Conservation (phyloP, 2,797 vertebrate species). For the Heliangelus exortis region DNA sequence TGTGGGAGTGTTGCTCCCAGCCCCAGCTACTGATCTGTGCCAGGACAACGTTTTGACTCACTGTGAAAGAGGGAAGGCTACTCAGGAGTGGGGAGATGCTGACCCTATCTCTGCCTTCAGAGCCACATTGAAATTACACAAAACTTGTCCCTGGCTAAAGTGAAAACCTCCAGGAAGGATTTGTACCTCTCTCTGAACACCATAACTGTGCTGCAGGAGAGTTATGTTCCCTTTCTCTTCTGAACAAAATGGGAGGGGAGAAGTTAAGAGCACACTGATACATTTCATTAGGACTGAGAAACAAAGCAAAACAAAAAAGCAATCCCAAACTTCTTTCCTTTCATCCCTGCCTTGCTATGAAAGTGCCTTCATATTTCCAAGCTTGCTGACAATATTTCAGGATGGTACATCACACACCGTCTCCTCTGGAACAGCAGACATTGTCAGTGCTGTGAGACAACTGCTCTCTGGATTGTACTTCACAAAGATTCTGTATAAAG, state of each 20-base stretch:
- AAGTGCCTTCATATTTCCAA: conserved; percentile 66
- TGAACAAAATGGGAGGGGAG: conserved; percentile 14
- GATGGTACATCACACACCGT: conserved; percentile 66
- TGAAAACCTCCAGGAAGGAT: neutral
- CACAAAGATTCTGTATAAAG: conserved; percentile 51
- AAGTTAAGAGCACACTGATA: conserved; percentile 39
- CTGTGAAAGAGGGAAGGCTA: neutral
- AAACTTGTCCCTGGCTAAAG: neutral
- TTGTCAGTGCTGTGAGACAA: conserved; percentile 63
- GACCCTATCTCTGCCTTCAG: neutral
- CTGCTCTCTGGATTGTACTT: conserved; percentile 56
- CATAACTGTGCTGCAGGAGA: neutral
- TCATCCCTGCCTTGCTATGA: conserved; percentile 61
- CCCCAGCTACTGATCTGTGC: neutral
- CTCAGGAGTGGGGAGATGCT: neutral
- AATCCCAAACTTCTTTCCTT: conserved; percentile 60
- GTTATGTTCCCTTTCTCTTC: neutral
- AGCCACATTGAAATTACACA: neutral
- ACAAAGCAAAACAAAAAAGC: conserved; percentile 65
- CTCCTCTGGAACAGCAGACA: conserved; percentile 66
- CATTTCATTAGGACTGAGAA: conserved; percentile 54
- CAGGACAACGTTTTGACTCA: neutral
- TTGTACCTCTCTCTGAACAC: neutral
- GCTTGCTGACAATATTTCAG: conserved; percentile 71
- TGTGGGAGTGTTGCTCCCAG: neutral